Evolutionary conservation across 2,113 vertebrate species (phyloP), one percentile per base, ranked within the genome.

Genomic region (Colinus virginianus): DNA sequence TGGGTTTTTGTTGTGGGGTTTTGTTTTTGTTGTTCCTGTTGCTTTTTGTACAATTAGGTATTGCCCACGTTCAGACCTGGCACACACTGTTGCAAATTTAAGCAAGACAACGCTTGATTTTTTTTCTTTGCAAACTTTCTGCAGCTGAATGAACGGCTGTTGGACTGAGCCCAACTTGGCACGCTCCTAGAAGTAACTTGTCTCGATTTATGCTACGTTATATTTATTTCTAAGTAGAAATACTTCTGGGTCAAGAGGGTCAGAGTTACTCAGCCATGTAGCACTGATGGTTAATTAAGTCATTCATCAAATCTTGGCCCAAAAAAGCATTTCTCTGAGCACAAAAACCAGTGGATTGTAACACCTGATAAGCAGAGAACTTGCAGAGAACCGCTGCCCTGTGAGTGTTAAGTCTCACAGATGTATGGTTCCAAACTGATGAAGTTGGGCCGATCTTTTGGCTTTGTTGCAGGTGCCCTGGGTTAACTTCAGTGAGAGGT

Each of bases 311-410:
- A 48, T 66, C 70, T 76, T 90, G 74, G 30, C 32, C 84, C 93
- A 87, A 87, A 88, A 88, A 95, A 93, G 84, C 88, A 88, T 84
- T 90, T 91, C n/a, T 71, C 86, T 34, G 64, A 68, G 74, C 64
- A 69, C 59, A 55, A 87, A 91, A 56, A 5, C 5, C 26, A 30
- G 45, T 95, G 80, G 38, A 34, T 78, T 91, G 87, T 90, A 89
- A 78, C 56, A 30, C 20, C 66, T 76, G 84, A 88, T 87, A 88
- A 76, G 74, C 34, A 45, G 70, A 69, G 58, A 90, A 56, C 64
- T 67, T 86, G 77, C 43, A 71, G 76, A 58, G 70, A 67, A 62
- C 49, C 21, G 6, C 28, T 83, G 68, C 55, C 59, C 43, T 87
- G 49, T 30, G 28, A 61, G 26, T 69, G 40, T 61, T 46, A 43